Conservation (phyloP, 2,888 invertebrate genomes). For the Diaperis boleti region DNA sequence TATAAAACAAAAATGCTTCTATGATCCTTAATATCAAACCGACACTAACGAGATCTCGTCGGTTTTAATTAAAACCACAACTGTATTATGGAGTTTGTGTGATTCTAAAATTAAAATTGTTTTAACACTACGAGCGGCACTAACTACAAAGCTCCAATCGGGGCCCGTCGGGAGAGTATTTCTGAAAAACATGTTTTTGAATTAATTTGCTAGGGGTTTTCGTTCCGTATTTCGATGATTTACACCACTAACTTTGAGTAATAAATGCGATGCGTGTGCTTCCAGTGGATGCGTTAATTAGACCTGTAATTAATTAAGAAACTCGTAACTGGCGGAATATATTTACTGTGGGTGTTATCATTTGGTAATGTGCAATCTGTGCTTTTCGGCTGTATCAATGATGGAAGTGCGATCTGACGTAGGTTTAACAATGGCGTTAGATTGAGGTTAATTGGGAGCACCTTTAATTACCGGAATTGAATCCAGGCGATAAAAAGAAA, state of each 20-base stretch:
- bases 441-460: slow-evolving; percentile 26
- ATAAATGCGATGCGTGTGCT: slow-evolving; percentile 21
- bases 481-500: slow-evolving; percentile 2
- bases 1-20: no score
- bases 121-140: background rate
- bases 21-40: slow-evolving; percentile 5
- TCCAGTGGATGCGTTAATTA: slow-evolving; percentile 33
- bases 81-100: slow-evolving; percentile 6
- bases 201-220: slow-evolving; percentile 22
- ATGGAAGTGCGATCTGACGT: slow-evolving; percentile 27
- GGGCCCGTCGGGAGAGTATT: background rate
- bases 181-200: slow-evolving; percentile 12
- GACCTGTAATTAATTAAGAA: slow-evolving; percentile 30
- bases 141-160: background rate
- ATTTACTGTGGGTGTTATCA: slow-evolving; percentile 37
- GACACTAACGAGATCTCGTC: slow-evolving; percentile 27
- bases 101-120: slow-evolving; percentile 7
- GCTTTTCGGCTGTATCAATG: slow-evolving; percentile 43
- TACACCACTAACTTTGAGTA: slow-evolving; percentile 8
- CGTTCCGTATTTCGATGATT: slow-evolving; percentile 19
- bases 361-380: slow-evolving; percentile 45
- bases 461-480: slow-evolving; percentile 7
- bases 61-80: slow-evolving; percentile 31
- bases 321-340: slow-evolving; percentile 32
- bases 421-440: no score